These are phyloP conservation scores for Ursus arctos DNA, from an alignment of 2,113 vertebrate genomes.

Conservation along the genomic window DNA sequence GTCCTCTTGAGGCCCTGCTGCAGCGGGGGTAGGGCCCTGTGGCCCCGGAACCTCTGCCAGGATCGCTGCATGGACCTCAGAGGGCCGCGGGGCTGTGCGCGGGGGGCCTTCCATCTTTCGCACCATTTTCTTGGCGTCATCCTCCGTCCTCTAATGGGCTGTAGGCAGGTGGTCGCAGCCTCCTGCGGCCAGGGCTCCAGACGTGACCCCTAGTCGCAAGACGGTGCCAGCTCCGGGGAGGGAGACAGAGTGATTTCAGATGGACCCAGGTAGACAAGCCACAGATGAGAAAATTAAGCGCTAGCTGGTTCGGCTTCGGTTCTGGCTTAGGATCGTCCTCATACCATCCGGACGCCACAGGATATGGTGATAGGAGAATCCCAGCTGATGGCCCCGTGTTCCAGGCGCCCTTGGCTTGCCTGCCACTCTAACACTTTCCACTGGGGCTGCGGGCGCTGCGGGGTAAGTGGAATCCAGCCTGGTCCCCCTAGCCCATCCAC, in stretches of 20 bases:
- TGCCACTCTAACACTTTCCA: background rate
- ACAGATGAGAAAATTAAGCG: accelerated
- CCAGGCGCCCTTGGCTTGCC: background rate
- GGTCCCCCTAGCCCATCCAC: accelerated
- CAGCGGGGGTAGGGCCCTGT: background rate
- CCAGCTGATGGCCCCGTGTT: background rate
- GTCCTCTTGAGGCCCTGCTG: background rate
- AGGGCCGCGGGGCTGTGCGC: background rate
- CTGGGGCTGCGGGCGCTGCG: no score
- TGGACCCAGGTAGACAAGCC: background rate
- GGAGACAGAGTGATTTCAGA: background rate
- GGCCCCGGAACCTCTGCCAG: background rate
- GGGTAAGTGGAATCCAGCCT: background rate
- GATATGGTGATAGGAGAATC: background rate
- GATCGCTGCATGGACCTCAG: background rate
- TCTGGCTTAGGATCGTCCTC: accelerated
- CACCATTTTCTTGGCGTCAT: accelerated
- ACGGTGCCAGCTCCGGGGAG: background rate
- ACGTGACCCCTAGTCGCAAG: accelerated
- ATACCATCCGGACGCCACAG: background rate
- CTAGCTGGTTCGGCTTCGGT: background rate
- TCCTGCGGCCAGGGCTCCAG: background rate
- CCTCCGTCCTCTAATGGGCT: background rate
- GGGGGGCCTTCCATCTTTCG: background rate
- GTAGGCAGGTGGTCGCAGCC: accelerated